phyloP scores from a whole-genome alignment of 2,888 invertebrate genomes.

The Tipula unca region DNA sequence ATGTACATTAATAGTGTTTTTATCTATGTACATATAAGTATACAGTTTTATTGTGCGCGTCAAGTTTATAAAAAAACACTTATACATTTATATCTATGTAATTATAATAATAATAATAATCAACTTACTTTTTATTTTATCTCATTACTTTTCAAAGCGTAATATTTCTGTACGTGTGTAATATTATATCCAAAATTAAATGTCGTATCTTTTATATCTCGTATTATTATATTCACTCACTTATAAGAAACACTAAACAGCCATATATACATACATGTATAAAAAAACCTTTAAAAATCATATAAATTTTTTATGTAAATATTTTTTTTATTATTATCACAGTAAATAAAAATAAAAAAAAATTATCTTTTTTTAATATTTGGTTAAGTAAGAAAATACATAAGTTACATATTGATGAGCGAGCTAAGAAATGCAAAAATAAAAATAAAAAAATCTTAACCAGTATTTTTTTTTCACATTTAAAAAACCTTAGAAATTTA shows the following conservation, averaged over 20 bases:
- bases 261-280: not conserved
- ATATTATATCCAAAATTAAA: not conserved
- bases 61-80: not conserved
- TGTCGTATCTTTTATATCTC: not conserved
- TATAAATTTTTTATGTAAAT: not conserved
- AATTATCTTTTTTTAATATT: not conserved
- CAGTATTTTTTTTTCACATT: not conserved
- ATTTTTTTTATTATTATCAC: not conserved
- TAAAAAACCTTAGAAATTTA: not conserved
- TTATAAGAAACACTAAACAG: not conserved
- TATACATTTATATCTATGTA: not conserved
- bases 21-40: too few species aligned
- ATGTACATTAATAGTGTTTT: not conserved
- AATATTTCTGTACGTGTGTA: not conserved
- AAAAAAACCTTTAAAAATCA: not conserved
- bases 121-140: not conserved
- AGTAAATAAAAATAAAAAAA: not conserved
- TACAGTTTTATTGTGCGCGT: not conserved
- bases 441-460: not conserved
- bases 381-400: slow-evolving; percentile 8
- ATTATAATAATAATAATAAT: not conserved
- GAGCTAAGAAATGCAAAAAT: not conserved
- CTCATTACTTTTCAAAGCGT: not conserved
- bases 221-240: not conserved
- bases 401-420: not conserved